Conservation (phyloP, 2,797 vertebrate genomes). For the Arctocebus calabarensis region DNA sequence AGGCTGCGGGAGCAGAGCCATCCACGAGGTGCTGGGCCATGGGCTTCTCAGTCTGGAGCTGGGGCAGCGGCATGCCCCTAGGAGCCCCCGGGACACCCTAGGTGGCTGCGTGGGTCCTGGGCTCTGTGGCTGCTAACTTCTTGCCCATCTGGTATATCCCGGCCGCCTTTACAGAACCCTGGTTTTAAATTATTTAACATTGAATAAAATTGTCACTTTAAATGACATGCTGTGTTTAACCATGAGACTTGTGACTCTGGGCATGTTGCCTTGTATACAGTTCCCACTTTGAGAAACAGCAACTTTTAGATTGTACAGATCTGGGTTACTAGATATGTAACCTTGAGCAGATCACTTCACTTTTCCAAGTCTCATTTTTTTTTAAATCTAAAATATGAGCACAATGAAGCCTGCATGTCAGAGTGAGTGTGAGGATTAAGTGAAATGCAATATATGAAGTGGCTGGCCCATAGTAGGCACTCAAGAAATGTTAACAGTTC, state of each 20-base stretch:
- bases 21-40: no score
- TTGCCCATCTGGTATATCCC: no score
- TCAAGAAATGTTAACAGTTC: background rate
- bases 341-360: background rate
- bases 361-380: background rate
- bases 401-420: background rate
- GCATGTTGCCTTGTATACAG: background rate
- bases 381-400: constrained; percentile 2
- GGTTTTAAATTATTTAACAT: background rate
- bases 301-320: background rate
- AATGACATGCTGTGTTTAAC: background rate
- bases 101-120: no score
- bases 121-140: no score
- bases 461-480: background rate
- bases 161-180: no score
- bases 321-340: background rate
- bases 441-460: constrained; percentile 8
- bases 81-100: no score
- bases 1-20: no score
- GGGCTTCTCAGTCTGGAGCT: no score
- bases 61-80: no score
- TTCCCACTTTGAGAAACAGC: background rate
- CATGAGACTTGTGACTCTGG: background rate
- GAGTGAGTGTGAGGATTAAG: background rate
- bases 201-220: background rate